phyloP scores from a whole-genome alignment of 2,888 invertebrate species.

The Chymomyza fuscimana region DNA sequence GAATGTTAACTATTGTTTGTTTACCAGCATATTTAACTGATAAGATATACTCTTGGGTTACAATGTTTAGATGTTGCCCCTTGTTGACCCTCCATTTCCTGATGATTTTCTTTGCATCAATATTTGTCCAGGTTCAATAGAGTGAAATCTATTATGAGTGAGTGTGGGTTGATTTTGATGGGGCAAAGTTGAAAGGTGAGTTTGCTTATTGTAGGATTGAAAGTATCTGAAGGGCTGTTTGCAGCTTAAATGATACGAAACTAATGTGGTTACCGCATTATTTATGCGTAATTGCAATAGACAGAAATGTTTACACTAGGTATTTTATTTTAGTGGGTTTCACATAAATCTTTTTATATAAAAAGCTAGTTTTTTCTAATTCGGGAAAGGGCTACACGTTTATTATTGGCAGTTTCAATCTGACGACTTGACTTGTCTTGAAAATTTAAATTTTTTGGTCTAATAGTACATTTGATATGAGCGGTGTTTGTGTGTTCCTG shows the following conservation, averaged over 20 bases:
- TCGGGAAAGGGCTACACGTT: too few species aligned
- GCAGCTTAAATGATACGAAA: too few species aligned
- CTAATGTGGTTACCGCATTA: background rate
- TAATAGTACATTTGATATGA: too few species aligned
- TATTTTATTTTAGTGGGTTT: background rate
- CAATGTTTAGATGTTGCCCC: constrained; percentile 23
- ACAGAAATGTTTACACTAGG: background rate
- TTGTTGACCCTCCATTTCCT: constrained; percentile 15
- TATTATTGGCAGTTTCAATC: too few species aligned
- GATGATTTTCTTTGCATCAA: constrained; percentile 31
- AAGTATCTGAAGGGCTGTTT: constrained; percentile 12
- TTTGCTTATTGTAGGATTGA: background rate
- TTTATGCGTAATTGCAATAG: background rate
- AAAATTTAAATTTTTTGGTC: too few species aligned
- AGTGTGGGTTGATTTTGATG: background rate
- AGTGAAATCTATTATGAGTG: background rate
- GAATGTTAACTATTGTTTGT: constrained; percentile 37
- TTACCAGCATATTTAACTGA: constrained; percentile 15
- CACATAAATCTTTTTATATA: too few species aligned
- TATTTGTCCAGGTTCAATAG: constrained; percentile 42
- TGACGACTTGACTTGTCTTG: too few species aligned
- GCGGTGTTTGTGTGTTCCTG: too few species aligned
- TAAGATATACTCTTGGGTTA: constrained; percentile 24
- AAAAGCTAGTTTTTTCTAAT: too few species aligned
- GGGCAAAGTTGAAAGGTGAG: background rate